These are phyloP conservation scores for Pachycephus smyrnensis DNA, from an alignment of 2,888 invertebrate genomes.

Conservation along the genomic window DNA sequence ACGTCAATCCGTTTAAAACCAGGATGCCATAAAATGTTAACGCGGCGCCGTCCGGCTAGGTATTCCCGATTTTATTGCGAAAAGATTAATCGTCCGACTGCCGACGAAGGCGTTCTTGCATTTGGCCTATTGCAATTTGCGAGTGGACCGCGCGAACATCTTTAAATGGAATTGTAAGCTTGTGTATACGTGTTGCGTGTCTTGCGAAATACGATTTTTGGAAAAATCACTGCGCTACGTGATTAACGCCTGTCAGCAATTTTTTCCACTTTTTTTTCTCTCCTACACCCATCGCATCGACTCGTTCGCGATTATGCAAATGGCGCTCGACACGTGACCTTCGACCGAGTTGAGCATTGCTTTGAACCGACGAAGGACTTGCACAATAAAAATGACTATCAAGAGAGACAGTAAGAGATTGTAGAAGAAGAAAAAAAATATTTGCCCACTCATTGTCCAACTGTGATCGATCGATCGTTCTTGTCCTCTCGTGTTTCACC, in stretches of 20 bases:
- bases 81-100: constrained; percentile 1
- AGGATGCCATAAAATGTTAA: constrained; percentile 46
- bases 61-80: constrained; percentile 10
- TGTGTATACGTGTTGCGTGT: neutral
- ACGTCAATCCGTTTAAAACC: constrained; percentile 20
- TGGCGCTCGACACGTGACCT: neutral
- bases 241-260: neutral
- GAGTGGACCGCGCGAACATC: neutral
- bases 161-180: neutral
- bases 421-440: neutral
- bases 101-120: neutral
- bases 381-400: neutral
- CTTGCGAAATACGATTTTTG: neutral
- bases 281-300: neutral
- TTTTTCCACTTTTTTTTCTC: neutral
- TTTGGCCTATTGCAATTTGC: neutral
- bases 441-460: neutral
- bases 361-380: neutral
- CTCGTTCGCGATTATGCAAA: neutral
- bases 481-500: neutral
- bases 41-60: constrained; percentile 41
- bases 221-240: neutral
- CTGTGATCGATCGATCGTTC: neutral
- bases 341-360: neutral
- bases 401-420: neutral